Base-by-base conservation (phyloP, 2,888 invertebrate genomes). In the Oligia strigilis region DNA sequence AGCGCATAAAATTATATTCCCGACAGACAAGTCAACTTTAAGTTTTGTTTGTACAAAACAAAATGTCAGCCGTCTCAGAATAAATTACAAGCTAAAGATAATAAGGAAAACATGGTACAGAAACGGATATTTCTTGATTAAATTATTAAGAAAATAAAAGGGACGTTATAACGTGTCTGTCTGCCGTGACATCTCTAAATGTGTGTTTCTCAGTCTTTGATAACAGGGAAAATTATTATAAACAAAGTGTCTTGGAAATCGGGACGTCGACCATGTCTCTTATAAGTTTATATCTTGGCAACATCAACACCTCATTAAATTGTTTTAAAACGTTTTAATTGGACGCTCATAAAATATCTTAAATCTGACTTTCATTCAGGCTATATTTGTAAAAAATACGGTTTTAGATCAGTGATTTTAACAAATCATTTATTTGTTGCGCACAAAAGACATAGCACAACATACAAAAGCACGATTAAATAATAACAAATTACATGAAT, bases 1-100 rank as follows among this genome's bases (percentile, higher is more conserved):
- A 80, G 79, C 78, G 67, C 82, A 87, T 84, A 89, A 87, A 91
- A 89, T 90, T 89, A 89, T 88, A 87, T 88, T 85, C 86, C 84
- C 78, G 40, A 62, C 77, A 82, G 77, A 72, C 52, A 73, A 11
- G 70, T 60, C 58, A 76, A 75, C 46, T 65, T 70, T 72, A 79
- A 79, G 74, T 66, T 83, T 87, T 84, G 66, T 84, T 87, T 77
- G 76, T 62, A 77, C 73, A 83, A 71, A 83, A 66, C 75, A 80
- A 80, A 84, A 85, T 87, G 80, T 77, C 77, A 84, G 64, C 11
- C 13, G 46, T 65, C 77, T 80, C 71, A 55, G 75, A 83, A 85
- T 84, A 85, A 84, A 77, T 84, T 70, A 77, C 75, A 77, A n/a
- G 43, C 52, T 71, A 46, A 58, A 77, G 52, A 75, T 85, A 80